A percentile compares a stretch with the other conserved stretches of the same genome.
These are phyloP conservation scores for Alviniconcha marisindica DNA, from an alignment of 1,140 invertebrate genomes.

Conservation along the genomic window DNA sequence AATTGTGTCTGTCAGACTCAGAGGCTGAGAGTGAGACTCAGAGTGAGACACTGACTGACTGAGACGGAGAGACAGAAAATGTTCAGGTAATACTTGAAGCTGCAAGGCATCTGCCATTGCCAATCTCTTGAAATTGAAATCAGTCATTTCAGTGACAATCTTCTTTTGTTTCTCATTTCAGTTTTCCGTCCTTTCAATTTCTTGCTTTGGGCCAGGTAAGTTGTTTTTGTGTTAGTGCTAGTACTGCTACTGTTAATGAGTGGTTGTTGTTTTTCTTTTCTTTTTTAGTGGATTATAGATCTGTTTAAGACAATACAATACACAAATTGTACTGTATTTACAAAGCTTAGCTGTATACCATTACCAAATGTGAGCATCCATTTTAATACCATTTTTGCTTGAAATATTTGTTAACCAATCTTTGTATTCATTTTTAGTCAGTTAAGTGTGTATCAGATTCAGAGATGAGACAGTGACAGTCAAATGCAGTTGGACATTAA, in stretches of 20 bases:
- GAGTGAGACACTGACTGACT: neutral
- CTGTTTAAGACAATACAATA: neutral
- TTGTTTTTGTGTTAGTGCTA: neutral
- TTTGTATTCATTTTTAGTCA: no score
- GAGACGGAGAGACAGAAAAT: neutral
- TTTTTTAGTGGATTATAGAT: neutral
- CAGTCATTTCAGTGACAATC: neutral
- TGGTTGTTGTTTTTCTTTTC: neutral
- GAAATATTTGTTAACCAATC: no score
- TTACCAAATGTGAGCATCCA: neutral
- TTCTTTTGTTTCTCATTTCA: slow-evolving; percentile 41
- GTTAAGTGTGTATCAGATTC: neutral
- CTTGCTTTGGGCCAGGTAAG: slow-evolving; percentile 56
- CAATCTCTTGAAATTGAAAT: neutral
- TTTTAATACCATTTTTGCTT: neutral
- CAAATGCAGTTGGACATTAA: no score
- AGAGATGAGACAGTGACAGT: no score
- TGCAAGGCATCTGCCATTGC: neutral
- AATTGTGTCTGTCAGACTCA: no score
- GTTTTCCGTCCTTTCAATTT: slow-evolving; percentile 60
- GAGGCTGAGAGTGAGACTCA: no score
- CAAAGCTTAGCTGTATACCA: neutral
- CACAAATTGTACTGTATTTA: no score
- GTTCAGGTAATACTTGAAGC: neutral
- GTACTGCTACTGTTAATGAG: no score